These are phyloP conservation scores for Daktulosphaira vitifoliae DNA, from an alignment of 1,140 invertebrate genomes.

Conservation along the genomic window DNA sequence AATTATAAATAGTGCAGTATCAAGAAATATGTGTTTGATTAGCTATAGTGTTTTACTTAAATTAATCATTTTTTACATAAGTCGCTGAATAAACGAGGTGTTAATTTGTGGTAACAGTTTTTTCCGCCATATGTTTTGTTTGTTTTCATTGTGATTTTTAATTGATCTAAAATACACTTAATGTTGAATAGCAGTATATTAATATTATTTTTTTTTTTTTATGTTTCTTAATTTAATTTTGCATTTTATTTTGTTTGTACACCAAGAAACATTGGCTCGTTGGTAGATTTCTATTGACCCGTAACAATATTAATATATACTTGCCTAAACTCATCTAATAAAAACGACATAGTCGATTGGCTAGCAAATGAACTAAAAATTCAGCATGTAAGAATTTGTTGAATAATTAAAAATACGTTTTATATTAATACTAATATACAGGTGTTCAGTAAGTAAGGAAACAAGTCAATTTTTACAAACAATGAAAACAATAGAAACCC, in stretches of 20 bases:
- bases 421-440: conserved; percentile 23
- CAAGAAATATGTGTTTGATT: conserved; percentile 11
- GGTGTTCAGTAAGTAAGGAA: too few species aligned
- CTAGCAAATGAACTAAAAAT: conserved; percentile 2
- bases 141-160: conserved; percentile 15
- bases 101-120: conserved; percentile 26
- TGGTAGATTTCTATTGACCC: conserved; percentile 37
- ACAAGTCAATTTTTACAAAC: too few species aligned
- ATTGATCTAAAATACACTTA: conserved; percentile 4
- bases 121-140: conserved; percentile 24
- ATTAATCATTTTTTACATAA: conserved; percentile 24
- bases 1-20: too few species aligned
- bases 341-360: conserved; percentile 15
- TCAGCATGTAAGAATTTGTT: conserved; percentile 17
- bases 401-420: conserved; percentile 12
- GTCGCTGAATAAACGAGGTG: conserved; percentile 27
- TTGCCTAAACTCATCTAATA: conserved; percentile 6
- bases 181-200: conserved; percentile 32
- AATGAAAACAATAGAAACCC: too few species aligned
- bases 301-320: conserved; percentile 17
- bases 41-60: conserved; percentile 16
- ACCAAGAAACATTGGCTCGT: conserved; percentile 50
- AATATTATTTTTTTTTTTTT: conserved; percentile 27
- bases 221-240: conserved; percentile 27
- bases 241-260: conserved; percentile 35